Evolutionary conservation across 2,113 vertebrate species (phyloP), one percentile per base, ranked within the genome.

Genomic region (Glaucidium brasilianum): DNA sequence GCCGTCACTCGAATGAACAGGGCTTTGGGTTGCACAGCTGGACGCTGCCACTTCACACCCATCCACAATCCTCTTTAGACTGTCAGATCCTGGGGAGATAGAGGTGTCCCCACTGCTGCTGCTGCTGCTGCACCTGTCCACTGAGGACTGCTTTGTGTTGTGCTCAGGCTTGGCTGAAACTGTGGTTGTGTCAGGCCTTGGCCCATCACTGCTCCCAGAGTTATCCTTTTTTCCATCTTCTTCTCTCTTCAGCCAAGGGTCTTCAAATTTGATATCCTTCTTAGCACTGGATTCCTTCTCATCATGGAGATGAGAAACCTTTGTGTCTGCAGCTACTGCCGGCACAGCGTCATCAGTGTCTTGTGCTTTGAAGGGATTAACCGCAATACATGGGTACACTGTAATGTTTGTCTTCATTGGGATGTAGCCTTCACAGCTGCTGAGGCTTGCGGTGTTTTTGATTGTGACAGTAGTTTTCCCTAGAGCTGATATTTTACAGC

Each of bases 231-330:
- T 97, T 3, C 94, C 88, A 62, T 98, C 97, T 16, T 98, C 98
- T 85, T 99, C 98, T n/a, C 99, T 98, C 96, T 99, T 99, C 85
- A 99, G 96, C 99, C 99, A 99, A 55, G 99, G 99, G 95, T 99
- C 99, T 87, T 99, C 99, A 95, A 99, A 99, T 68, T 92, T 98
- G 50, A 98, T 98, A 72, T 99, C 98, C 45, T 97, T 96, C 73
- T 98, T 98, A 37, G 96, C 92, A 43, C 47, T 95, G 63, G 66
- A 60, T 86, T 98, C 97, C 88, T 98, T 98, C 79, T 72, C 39
- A 4, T 98, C 98, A 37, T 96, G 95, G 68, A 73, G 4, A 53
- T 85, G 92, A 47, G 71, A 29, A 53, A 83, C 66, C 63, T 92
- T 97, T 74, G 96, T 37, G 52, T 84, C 69, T 34, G 92, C 90